Conservation (phyloP, 2,113 vertebrate genomes). For the Elephas maximus region DNA sequence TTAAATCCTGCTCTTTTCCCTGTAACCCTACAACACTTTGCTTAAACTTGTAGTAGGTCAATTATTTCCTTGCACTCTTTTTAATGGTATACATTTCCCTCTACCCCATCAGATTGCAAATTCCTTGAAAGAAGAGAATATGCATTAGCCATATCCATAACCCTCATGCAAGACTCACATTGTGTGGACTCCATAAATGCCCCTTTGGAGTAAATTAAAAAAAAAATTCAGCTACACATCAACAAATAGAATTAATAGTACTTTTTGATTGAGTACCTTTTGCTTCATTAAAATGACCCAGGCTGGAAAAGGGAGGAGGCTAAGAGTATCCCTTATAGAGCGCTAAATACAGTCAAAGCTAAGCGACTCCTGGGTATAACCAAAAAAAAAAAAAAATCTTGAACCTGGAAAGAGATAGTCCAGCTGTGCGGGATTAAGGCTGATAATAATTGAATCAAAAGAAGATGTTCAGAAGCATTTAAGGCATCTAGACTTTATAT, state of each 20-base stretch:
- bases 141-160: not conserved
- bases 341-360: not conserved
- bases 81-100: not conserved
- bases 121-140: not conserved
- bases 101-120: not conserved
- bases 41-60: conserved; percentile 12
- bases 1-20: not conserved
- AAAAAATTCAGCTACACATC: not conserved
- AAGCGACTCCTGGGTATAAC: not conserved
- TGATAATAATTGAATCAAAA: not conserved
- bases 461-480: not conserved
- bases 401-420: not conserved
- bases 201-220: not conserved
- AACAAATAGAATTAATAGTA: not conserved
- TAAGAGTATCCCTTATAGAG: not conserved
- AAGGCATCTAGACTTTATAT: not conserved
- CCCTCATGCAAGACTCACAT: not conserved
- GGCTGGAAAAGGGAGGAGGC: not conserved
- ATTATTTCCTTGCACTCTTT: not conserved
- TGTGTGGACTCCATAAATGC: not conserved
- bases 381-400: not conserved
- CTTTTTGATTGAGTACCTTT: not conserved
- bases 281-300: not conserved
- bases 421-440: not conserved
- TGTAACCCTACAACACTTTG: not conserved